These are phyloP conservation scores for Cricetomys ansorgei DNA, from an alignment of 2,113 vertebrate genomes.

Conservation along the genomic window DNA sequence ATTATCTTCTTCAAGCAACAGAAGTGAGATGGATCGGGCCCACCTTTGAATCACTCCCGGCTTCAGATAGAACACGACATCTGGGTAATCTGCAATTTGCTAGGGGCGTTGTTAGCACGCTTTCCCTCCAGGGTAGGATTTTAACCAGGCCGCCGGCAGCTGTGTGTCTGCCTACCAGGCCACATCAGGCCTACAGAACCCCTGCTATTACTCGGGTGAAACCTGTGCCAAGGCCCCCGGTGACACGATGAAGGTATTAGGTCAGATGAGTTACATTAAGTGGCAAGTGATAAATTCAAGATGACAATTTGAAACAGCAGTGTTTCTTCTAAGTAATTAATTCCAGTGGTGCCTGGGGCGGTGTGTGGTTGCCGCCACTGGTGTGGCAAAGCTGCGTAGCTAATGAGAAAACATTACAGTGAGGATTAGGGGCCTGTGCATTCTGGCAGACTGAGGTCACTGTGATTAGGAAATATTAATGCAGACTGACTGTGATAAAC, in stretches of 20 bases:
- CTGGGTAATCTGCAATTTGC: slow-evolving; percentile 91
- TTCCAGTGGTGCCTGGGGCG: slow-evolving; percentile 97
- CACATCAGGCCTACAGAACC: slow-evolving; percentile 76
- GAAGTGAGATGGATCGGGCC: slow-evolving; percentile 86
- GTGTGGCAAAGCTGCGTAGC: slow-evolving; percentile 93
- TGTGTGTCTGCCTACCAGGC: slow-evolving; percentile 84
- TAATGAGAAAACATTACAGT: slow-evolving; percentile 97
- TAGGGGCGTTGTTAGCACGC: slow-evolving; percentile 94
- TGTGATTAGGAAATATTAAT: slow-evolving; percentile 87
- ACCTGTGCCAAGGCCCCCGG: slow-evolving; percentile 85
- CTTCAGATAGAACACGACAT: slow-evolving; percentile 78
- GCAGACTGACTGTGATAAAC: slow-evolving; percentile 84
- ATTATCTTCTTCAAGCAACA: slow-evolving; percentile 89
- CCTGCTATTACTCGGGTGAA: slow-evolving; percentile 79
- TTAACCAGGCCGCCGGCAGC: slow-evolving; percentile 92
- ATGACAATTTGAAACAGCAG: slow-evolving; percentile 97
- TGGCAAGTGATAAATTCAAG: slow-evolving; percentile 99
- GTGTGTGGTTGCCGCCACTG: slow-evolving; percentile 88
- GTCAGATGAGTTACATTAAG: slow-evolving; percentile 98
- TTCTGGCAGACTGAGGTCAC: slow-evolving; percentile 88
- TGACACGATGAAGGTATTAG: slow-evolving; percentile 90
- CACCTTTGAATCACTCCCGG: slow-evolving; percentile 85
- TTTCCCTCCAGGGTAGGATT: slow-evolving; percentile 92
- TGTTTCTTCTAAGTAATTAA: slow-evolving; percentile 99
- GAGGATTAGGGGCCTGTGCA: slow-evolving; percentile 91